Base-by-base conservation (phyloP, 2,888 invertebrate genomes). In the Macrophya alboannulata region DNA sequence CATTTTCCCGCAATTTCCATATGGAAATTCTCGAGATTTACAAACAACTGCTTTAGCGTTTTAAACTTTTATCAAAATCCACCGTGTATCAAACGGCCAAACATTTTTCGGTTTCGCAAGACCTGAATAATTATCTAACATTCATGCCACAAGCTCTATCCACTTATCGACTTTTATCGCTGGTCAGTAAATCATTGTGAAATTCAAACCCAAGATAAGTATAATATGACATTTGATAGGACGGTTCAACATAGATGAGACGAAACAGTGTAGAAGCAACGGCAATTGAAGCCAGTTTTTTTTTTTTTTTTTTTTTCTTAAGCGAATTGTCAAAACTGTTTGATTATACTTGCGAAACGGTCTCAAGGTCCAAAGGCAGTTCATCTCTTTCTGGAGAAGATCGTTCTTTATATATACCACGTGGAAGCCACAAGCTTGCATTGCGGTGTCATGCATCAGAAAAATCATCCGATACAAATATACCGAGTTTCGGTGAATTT, bases 1-100 rank as follows among this genome's bases (percentile, higher is more conserved):
- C 10, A 6, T 81, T 62, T 62, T 62, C 25, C 81, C 25, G 21
- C 9, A 8, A 83, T 83, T 83, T 51, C 48, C 83, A 83, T 83
- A 83, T 83, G 83, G 68, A 68, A 71, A 83, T 83, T 55, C 21
- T 40, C 31, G 31, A 37, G 68, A 48, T 31, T 83, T 83, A 83
- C 83, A 83, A 83, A 83, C 83, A 83, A 83, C 71, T 83, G 83
- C 68, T 83, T 83, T 25, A 40, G 37, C 83, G 83, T 45, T 83
- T 68, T 17, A 6, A 83, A 83, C 83, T 83, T 83, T 31, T 71
- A 21, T n/a, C 81, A 37, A 51, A 55, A 74, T 74, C 51, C 55
- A 4, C 4, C 55, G 5, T 3, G 48, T 10, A 45, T 77, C 48
- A 21, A 5, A 4, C 5, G 31, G 31, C 4, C 55, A 37, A 62